phyloP scores from a whole-genome alignment of 2,113 vertebrate genomes.

The Rhea americana region DNA sequence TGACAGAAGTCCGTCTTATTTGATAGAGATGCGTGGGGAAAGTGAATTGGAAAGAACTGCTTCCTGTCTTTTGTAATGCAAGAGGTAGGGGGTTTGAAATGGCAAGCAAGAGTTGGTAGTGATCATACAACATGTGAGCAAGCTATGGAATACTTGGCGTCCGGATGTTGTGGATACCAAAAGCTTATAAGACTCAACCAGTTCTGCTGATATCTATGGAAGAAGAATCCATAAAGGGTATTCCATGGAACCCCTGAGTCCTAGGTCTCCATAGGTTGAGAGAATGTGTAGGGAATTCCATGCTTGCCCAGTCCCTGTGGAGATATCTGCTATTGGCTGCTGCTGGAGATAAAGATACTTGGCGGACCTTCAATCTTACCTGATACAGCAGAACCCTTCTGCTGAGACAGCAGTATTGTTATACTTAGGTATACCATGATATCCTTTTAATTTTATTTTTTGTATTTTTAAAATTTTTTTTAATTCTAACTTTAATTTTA shows the following conservation, averaged over 20 bases:
- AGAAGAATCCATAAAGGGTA: background rate
- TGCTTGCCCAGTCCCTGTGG: background rate
- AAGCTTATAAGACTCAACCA: background rate
- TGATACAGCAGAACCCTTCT: background rate
- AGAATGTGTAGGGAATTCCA: background rate
- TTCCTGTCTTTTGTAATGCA: too few relatives aligned
- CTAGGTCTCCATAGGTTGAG: background rate
- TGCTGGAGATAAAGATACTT: background rate
- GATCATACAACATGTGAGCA: too few relatives aligned
- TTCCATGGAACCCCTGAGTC: background rate
- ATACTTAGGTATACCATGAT: too few relatives aligned
- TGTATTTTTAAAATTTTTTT: too few relatives aligned
- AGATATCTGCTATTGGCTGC: background rate
- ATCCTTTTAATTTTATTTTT: too few relatives aligned
- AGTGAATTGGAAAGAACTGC: too few relatives aligned
- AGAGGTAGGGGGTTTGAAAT: too few relatives aligned
- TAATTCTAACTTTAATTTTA: too few relatives aligned
- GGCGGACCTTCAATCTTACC: background rate
- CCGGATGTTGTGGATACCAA: background rate
- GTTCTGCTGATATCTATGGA: background rate
- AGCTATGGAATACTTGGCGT: background rate
- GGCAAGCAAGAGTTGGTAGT: too few relatives aligned
- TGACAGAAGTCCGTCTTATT: too few relatives aligned
- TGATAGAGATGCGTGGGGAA: too few relatives aligned
- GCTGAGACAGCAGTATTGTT: background rate